Evolutionary conservation across 2,888 invertebrate species (phyloP), one percentile per base, ranked within the genome.

Genomic region (Calameuta idolon): DNA sequence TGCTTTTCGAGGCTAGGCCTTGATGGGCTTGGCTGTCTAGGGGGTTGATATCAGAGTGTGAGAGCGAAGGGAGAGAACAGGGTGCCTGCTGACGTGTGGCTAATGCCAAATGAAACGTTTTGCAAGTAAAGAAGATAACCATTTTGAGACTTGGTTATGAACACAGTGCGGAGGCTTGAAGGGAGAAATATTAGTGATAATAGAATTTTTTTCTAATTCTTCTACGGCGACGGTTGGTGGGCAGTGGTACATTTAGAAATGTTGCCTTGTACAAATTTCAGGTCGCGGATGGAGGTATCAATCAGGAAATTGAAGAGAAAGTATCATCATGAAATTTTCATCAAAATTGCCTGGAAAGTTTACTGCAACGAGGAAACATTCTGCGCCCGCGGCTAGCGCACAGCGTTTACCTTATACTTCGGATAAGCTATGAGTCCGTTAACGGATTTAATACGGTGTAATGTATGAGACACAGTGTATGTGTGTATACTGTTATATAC

Each of bases 381-480:
- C 55, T 23, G 71, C 71, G 71, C 71, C 71, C 71, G 71, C 31
- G 31, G 71, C 33, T 11, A 71, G 33, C 31, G 12, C 71, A 15
- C 23, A 31, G 31, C 71, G 33, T 71, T 34, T 12, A 71, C 71
- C 79, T 35, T 34, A 37, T 79, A 34, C 75, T 74, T 34, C 74
- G 75, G 77, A 79, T 80, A 79, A 78, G 71, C 34, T 69, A 81
- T 73, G 79, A 80, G 80, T 78, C 76, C 81, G 83, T 84, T 84
- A 85, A 83, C 82, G 83, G 84, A 84, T 85, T 85, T 86, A 82
- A 87, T 86, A 83, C 82, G 81, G 79, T 78, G 84, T 84, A 85
- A 85, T 84, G 85, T 84, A 87, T 83, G 83, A 82, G 82, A 81
- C 82, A 82, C 81, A 76, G 12, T 71, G 71, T 34, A 34, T 1